Conservation (phyloP, 92 coral and sea anemone species). For the Parazoanthus atlanticus region DNA sequence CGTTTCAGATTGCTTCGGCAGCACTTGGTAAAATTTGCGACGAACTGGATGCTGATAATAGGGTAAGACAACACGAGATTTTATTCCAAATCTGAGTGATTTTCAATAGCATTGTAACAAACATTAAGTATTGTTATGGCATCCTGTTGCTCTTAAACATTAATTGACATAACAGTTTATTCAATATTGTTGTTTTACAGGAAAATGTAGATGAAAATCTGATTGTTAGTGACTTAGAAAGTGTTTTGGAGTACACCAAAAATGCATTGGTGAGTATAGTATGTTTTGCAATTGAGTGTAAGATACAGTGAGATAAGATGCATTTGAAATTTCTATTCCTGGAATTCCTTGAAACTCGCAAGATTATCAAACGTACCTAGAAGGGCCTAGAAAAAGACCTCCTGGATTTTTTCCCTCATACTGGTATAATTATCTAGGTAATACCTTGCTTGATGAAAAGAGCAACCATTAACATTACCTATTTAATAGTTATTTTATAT, state of each 20-base stretch:
- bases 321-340: neutral
- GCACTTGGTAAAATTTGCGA: constrained; percentile 90
- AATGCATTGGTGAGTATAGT: constrained; percentile 74
- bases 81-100: neutral
- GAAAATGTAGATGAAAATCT: constrained; percentile 94
- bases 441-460: neutral
- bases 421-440: neutral
- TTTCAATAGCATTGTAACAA: too few relatives aligned
- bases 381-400: neutral
- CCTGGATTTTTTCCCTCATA: neutral
- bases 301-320: neutral
- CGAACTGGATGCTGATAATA: constrained; percentile 80
- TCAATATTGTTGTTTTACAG: constrained; percentile 32
- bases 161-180: too few relatives aligned
- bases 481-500: too few relatives aligned
- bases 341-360: neutral
- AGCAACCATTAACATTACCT: too few relatives aligned
- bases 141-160: neutral
- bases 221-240: constrained; percentile 82
- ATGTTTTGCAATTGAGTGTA: neutral
- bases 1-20: constrained; percentile 74
- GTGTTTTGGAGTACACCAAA: constrained; percentile 85
- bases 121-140: too few relatives aligned
- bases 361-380: neutral
- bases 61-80: constrained; percentile 33